Evolutionary conservation across 2,797 vertebrate species (phyloP).

Genomic region (Hozukius guyotensis): DNA sequence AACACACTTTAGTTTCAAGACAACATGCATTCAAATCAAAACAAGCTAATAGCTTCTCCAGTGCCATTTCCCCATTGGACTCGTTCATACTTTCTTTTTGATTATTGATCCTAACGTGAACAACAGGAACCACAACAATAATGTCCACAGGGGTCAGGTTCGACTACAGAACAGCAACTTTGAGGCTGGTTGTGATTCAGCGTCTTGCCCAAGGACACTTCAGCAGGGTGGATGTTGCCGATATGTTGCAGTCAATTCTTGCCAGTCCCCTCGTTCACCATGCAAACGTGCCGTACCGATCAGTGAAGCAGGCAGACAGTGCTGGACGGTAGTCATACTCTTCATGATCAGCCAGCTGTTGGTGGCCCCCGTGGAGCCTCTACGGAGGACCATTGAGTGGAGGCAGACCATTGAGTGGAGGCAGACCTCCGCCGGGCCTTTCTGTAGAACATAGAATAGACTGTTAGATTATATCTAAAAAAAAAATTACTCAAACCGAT

Average conservation of each 20-base stretch:
- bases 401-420: background rate
- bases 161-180: background rate
- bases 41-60: background rate
- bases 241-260: background rate
- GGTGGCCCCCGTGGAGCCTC: background rate
- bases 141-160: background rate
- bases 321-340: background rate
- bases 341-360: background rate
- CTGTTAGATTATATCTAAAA: background rate
- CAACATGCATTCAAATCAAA: conserved; percentile 28
- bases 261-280: background rate
- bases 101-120: background rate
- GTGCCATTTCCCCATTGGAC: background rate
- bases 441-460: conserved; percentile 15
- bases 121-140: background rate
- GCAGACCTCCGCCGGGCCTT: background rate
- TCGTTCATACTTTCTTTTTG: background rate
- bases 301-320: background rate
- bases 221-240: background rate
- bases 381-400: background rate
- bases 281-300: background rate
- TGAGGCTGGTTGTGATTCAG: background rate
- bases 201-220: background rate
- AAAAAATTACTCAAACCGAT: too few relatives aligned
- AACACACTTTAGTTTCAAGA: conserved; percentile 13